A percentile compares a stretch with the other conserved stretches of the same genome.
Evolutionary conservation across 2,888 invertebrate species (phyloP).

Genomic region (Meandrusa payeni): DNA sequence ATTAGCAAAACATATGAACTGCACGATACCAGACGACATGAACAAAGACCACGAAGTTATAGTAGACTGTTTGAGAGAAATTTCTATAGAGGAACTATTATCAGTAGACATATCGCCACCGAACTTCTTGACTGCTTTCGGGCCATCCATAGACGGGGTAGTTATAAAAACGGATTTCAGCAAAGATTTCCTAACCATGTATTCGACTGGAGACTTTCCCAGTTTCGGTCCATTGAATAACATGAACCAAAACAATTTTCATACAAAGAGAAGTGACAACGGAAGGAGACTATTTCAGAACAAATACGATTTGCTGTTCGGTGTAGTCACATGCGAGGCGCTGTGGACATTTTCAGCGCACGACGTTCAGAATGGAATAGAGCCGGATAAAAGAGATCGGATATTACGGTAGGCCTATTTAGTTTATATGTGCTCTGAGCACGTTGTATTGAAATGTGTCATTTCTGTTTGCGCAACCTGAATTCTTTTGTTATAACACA

Average conservation of each 20-base stretch:
- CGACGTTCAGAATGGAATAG: constrained; percentile 91
- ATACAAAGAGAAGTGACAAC: constrained; percentile 82
- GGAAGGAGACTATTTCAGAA: constrained; percentile 81
- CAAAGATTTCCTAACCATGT: constrained; percentile 87
- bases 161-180: constrained; percentile 94
- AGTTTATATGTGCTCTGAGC: too few species aligned
- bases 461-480: too few species aligned
- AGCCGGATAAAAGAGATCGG: constrained; percentile 92
- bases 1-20: constrained; percentile 90
- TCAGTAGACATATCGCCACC: constrained; percentile 89
- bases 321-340: constrained; percentile 95
- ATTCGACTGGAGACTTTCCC: constrained; percentile 83
- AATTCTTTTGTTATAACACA: too few species aligned
- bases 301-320: constrained; percentile 92
- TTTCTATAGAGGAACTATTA: constrained; percentile 86
- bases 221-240: constrained; percentile 81
- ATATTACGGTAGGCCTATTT: constrained; percentile 80
- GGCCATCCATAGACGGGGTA: constrained; percentile 96
- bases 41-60: constrained; percentile 91
- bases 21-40: constrained; percentile 89
- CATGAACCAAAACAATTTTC: constrained; percentile 78
- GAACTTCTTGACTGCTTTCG: constrained; percentile 92
- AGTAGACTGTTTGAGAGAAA: constrained; percentile 90
- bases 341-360: constrained; percentile 93
- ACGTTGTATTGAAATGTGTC: too few species aligned